A percentile compares a stretch with the other conserved stretches of the same genome.
Evolutionary conservation across 1,140 invertebrate species (phyloP).

Genomic region (Anastrepha obliqua): DNA sequence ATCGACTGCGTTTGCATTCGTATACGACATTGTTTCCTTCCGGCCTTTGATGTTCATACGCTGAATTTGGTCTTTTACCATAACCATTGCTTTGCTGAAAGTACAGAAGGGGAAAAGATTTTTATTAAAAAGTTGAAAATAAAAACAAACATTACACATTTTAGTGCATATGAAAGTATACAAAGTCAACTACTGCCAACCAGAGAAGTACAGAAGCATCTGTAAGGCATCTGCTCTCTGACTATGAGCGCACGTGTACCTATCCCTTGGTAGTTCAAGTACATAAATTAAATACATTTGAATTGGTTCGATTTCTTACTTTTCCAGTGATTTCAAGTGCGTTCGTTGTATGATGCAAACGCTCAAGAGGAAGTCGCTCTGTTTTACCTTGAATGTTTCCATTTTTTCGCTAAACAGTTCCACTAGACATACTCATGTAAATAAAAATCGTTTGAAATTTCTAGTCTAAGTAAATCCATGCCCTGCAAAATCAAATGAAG

Average conservation of each 20-base stretch:
- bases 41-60: conserved; percentile 53
- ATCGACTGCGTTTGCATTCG: conserved; percentile 1
- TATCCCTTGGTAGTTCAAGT: background rate
- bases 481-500: background rate
- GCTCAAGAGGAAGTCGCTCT: conserved; percentile 44
- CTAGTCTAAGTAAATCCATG: background rate
- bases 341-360: conserved; percentile 46
- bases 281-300: conserved; percentile 36
- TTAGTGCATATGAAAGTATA: background rate
- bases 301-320: conserved; percentile 50
- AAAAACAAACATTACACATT: conserved; percentile 14
- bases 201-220: background rate
- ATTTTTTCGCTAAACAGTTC: conserved; percentile 43
- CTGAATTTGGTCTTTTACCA: conserved; percentile 53
- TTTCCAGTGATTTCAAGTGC: conserved; percentile 45
- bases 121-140: background rate
- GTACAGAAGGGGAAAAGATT: conserved; percentile 7
- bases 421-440: conserved; percentile 3
- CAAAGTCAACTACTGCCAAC: background rate
- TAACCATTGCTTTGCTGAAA: conserved; percentile 51
- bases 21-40: conserved; percentile 41
- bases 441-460: conserved; percentile 7
- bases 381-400: conserved; percentile 31
- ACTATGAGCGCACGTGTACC: background rate
- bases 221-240: background rate